phyloP scores from a whole-genome alignment of 2,797 vertebrate genomes.

The Gallinago solitaria region DNA sequence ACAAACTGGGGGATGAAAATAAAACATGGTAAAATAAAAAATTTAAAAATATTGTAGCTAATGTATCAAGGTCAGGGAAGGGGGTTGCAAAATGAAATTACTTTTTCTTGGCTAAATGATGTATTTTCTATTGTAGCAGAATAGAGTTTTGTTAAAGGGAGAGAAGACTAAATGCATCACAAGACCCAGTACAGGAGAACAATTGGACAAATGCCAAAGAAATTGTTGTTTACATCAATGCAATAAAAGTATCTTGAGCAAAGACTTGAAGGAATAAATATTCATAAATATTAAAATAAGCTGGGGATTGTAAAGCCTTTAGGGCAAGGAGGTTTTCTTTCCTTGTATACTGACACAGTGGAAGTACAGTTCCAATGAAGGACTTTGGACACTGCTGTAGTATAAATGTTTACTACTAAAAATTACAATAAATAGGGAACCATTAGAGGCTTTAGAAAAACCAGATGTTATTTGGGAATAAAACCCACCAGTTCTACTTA shows the following conservation, averaged over 20 bases:
- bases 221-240: conserved; percentile 53
- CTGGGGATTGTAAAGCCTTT: conserved; percentile 1
- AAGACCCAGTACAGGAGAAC: not conserved
- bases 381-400: not conserved
- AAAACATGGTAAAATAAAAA: conserved; percentile 18
- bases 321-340: conserved; percentile 38
- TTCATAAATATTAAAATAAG: conserved; percentile 56
- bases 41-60: conserved; percentile 13
- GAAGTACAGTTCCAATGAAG: not conserved
- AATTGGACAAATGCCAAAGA: conserved; percentile 45
- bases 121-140: conserved; percentile 34
- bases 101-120: conserved; percentile 52
- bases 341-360: not conserved
- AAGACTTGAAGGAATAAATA: conserved; percentile 62
- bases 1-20: conserved; percentile 22
- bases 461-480: not conserved
- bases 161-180: conserved; percentile 22
- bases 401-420: conserved; percentile 30
- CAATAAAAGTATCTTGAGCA: conserved; percentile 37
- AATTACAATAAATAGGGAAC: not conserved
- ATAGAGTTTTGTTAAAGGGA: conserved; percentile 14
- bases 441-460: not conserved
- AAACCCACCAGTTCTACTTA: not conserved
- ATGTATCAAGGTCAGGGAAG: conserved; percentile 13
- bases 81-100: conserved; percentile 35